These are phyloP conservation scores for Todiramphus chloris DNA, from an alignment of 2,113 vertebrate genomes.

Conservation along the genomic window DNA sequence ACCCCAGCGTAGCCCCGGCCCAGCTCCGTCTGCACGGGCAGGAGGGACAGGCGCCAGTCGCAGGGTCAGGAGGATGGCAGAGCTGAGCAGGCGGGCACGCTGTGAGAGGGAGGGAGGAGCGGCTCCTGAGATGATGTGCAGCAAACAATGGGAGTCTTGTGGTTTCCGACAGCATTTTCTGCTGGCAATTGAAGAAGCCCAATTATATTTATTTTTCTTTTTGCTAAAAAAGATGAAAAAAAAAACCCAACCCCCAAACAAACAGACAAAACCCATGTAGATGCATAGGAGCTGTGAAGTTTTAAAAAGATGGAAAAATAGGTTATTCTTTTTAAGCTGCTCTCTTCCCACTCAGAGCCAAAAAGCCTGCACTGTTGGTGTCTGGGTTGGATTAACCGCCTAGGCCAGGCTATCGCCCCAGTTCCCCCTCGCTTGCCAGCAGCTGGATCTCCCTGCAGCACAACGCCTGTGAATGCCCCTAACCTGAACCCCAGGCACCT, in stretches of 20 bases:
- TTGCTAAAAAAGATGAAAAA: not conserved
- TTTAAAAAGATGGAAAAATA: not conserved
- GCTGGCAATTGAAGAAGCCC: not conserved
- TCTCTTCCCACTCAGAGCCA: not conserved
- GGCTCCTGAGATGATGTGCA: not conserved
- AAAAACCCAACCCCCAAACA: no score
- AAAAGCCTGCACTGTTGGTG: not conserved
- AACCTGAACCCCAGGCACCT: not conserved
- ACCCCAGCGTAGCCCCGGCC: not conserved
- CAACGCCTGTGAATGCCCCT: accelerated
- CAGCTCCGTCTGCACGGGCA: not conserved
- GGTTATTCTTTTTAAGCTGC: not conserved
- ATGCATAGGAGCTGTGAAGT: not conserved
- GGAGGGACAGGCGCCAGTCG: not conserved
- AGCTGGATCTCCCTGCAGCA: not conserved
- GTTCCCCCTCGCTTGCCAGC: not conserved
- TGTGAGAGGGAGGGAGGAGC: not conserved
- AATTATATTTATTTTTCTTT: not conserved
- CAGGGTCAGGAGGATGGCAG: not conserved
- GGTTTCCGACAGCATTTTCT: not conserved
- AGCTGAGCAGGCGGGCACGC: not conserved
- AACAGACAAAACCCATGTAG: not conserved
- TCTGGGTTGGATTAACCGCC: accelerated
- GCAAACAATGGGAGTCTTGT: not conserved
- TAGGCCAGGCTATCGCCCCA: not conserved